A percentile compares a stretch with the other conserved stretches of the same genome.
phyloP scores from a whole-genome alignment of 2,797 vertebrate genomes.

The Hypotaenidia okinawae region DNA sequence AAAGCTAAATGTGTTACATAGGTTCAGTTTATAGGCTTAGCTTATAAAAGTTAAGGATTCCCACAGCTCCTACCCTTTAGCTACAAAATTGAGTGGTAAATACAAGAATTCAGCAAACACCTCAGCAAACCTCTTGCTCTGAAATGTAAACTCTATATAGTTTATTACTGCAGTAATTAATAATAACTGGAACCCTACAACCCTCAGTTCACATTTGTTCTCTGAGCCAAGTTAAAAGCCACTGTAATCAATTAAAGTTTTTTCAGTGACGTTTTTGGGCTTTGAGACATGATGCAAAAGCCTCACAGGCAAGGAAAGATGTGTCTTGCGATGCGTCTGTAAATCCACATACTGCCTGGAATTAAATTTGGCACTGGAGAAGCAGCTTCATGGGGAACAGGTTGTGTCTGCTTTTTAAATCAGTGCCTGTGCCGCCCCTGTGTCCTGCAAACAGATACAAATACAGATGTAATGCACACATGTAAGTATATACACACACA shows the following conservation, averaged over 20 bases:
- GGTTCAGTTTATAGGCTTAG: not conserved
- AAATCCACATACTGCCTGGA: not conserved
- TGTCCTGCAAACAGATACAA: not conserved
- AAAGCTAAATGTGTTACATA: not conserved
- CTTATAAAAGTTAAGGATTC: not conserved
- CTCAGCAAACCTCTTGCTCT: not conserved
- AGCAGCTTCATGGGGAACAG: not conserved
- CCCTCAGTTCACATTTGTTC: not conserved
- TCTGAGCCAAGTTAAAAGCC: not conserved
- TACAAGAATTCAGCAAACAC: not conserved
- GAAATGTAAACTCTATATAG: not conserved
- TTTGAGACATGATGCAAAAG: not conserved
- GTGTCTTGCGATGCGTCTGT: accelerated
- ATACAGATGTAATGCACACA: not conserved
- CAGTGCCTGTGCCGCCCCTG: not conserved
- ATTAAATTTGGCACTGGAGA: not conserved
- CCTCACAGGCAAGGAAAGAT: not conserved
- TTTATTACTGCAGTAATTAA: not conserved
- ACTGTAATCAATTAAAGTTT: not conserved
- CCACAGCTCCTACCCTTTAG: not conserved
- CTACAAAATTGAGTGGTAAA: not conserved
- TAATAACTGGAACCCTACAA: not conserved
- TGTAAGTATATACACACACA: accelerated
- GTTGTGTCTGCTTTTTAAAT: not conserved
- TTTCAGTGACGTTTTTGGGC: not conserved